Evolutionary conservation across 2,113 vertebrate species (phyloP), one percentile per base, ranked within the genome.

Genomic region (Poicephalus gulielmi): DNA sequence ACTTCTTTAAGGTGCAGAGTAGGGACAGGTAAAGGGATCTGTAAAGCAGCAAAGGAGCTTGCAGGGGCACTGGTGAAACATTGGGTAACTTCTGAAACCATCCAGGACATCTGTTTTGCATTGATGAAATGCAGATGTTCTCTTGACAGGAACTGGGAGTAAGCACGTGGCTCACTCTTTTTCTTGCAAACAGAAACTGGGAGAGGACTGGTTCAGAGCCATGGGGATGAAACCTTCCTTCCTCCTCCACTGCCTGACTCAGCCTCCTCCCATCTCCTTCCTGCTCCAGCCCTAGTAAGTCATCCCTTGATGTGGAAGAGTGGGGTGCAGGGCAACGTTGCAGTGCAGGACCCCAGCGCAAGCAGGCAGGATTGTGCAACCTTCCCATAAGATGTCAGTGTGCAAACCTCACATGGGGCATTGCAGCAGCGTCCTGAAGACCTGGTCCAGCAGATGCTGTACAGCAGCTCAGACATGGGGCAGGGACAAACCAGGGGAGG

Each of bases 201-300:
- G 80, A 57, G 41, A 53, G 74, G 24, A 66, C 9, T 9, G 44
- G 13, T n/a, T 43, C 33, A 11, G 55, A 79, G 22, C 31, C 8
- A 0, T 6, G 27, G 68, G 68, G 23, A 39, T 52, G 18, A 30
- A 84, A 44, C 19, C n/a, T 18, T 46, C 39, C 55, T 46, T 44
- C 43, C 55, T 2, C 3, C 46, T 55, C 60, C 2, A 1, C 69
- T 23, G n/a, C 49, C 67, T 8, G 16, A 33, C 37, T 20, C 2
- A 30, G 55, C 62, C 49, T 1, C 4, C 28, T 69, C 74, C 84
- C 30, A 9, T 28, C 83, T 75, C 66, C 52, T 50, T 44, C 75
- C 59, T 3, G 0, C 53, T 33, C 43, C 1, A 5, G 17, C 37
- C 4, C 4, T 11, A 0, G 9, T 10, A 13, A 17, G 28, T 6